These are phyloP conservation scores for Helostoma temminkii DNA, from an alignment of 2,797 vertebrate genomes.

Conservation along the genomic window DNA sequence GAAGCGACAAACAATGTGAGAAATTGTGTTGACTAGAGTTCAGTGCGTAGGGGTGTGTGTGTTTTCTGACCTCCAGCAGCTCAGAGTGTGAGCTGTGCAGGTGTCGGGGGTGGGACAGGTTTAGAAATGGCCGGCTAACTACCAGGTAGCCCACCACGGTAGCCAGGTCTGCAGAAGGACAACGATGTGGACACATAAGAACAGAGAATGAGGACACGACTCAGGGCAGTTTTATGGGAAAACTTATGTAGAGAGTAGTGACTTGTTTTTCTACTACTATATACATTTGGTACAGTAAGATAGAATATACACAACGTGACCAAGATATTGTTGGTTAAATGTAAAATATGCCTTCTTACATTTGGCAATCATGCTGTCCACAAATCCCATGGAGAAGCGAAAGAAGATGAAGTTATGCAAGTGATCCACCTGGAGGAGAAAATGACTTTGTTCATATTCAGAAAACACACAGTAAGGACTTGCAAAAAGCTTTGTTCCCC, in stretches of 20 bases:
- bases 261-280: not conserved
- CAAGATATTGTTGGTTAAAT: not conserved
- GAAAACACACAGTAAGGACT: not conserved
- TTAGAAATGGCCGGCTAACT: slow-evolving; percentile 94
- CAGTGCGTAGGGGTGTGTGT: slow-evolving; percentile 4
- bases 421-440: slow-evolving; percentile 90
- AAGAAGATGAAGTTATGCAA: slow-evolving; percentile 98
- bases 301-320: too few species aligned
- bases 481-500: not conserved
- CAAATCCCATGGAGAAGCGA: slow-evolving; percentile 98
- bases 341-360: slow-evolving; percentile 85
- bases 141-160: slow-evolving; percentile 97
- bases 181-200: not conserved
- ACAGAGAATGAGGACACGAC: not conserved
- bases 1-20: not conserved
- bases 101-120: slow-evolving; percentile 88
- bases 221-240: too few species aligned
- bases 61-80: slow-evolving; percentile 90
- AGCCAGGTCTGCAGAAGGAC: slow-evolving; percentile 87
- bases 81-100: slow-evolving; percentile 91
- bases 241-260: too few species aligned
- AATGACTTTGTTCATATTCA: not conserved
- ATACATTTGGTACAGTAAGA: too few species aligned
- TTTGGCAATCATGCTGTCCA: slow-evolving; percentile 97
- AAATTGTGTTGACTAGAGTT: not conserved